A percentile compares a stretch with the other conserved stretches of the same genome.
These are phyloP conservation scores for Sturmia bella DNA, from an alignment of 2,888 invertebrate species.

Conservation along the genomic window DNA sequence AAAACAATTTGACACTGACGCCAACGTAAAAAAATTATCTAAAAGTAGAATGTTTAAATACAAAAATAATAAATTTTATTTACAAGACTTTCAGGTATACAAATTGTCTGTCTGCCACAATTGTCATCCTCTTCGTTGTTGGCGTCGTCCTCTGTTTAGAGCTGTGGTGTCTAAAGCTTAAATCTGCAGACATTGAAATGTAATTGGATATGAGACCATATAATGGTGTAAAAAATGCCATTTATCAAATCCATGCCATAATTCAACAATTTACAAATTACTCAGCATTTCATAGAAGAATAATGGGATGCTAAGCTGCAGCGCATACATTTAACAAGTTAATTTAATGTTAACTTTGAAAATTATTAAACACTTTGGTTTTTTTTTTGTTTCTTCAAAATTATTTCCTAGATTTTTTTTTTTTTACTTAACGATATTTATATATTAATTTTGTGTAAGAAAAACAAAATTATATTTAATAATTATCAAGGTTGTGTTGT, in stretches of 20 bases:
- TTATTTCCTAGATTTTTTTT: neutral
- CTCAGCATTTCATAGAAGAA: neutral
- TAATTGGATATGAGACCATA: constrained; percentile 14
- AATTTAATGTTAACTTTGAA: too few relatives aligned
- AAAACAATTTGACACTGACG: constrained; percentile 66
- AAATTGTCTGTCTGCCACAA: constrained; percentile 24
- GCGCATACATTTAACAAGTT: too few relatives aligned
- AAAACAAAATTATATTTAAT: constrained; percentile 2
- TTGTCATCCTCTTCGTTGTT: too few relatives aligned
- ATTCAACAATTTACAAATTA: constrained; percentile 12
- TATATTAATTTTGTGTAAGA: neutral
- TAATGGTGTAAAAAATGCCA: constrained; percentile 1
- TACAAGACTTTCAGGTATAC: constrained; percentile 28
- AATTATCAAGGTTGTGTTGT: constrained; percentile 29
- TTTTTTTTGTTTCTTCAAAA: neutral
- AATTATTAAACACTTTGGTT: too few relatives aligned
- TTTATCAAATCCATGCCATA: constrained; percentile 27
- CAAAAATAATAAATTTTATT: constrained; percentile 40
- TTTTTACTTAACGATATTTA: neutral
- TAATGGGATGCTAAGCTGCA: neutral
- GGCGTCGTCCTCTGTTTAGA: constrained; percentile 24
- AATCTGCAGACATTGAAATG: constrained; percentile 42
- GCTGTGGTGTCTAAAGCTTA: neutral
- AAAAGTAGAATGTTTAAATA: constrained; percentile 7
- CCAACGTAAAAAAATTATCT: constrained; percentile 62